Percentiles rank a stretch among this genome's conserved stretches.
These are phyloP conservation scores for Tragelaphus imberbis DNA, from an alignment of 2,113 vertebrate genomes.

Conservation along the genomic window DNA sequence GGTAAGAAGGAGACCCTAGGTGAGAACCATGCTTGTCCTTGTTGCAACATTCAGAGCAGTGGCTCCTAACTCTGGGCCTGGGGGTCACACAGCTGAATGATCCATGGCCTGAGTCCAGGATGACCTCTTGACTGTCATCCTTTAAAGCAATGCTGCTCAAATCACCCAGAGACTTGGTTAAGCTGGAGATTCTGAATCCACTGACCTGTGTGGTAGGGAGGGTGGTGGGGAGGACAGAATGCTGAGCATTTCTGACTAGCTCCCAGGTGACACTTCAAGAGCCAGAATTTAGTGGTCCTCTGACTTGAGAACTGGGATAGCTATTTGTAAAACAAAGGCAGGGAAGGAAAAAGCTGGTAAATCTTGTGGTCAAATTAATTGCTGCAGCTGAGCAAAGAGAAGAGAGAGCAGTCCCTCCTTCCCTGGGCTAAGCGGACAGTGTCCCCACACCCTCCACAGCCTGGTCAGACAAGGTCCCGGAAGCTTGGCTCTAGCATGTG, in stretches of 20 bases:
- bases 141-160: neutral
- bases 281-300: neutral
- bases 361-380: slow-evolving; percentile 10
- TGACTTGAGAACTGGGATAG: slow-evolving; percentile 6
- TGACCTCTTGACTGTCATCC: neutral
- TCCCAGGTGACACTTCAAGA: neutral
- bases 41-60: neutral
- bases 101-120: neutral
- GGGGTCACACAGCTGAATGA: neutral
- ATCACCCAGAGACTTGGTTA: neutral
- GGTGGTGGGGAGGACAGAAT: neutral
- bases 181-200: neutral
- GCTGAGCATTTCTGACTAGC: neutral
- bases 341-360: neutral
- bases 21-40: neutral
- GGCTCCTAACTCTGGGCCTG: neutral
- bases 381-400: slow-evolving; percentile 43
- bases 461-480: neutral
- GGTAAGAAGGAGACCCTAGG: neutral
- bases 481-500: slow-evolving; percentile 4
- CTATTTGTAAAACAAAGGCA: slow-evolving; percentile 37
- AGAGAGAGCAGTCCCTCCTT: fast-evolving
- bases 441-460: neutral
- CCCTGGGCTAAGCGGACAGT: slow-evolving; percentile 12
- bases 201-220: neutral